Conservation (phyloP, 2,888 invertebrate genomes). For the Ectemnius cavifrons region DNA sequence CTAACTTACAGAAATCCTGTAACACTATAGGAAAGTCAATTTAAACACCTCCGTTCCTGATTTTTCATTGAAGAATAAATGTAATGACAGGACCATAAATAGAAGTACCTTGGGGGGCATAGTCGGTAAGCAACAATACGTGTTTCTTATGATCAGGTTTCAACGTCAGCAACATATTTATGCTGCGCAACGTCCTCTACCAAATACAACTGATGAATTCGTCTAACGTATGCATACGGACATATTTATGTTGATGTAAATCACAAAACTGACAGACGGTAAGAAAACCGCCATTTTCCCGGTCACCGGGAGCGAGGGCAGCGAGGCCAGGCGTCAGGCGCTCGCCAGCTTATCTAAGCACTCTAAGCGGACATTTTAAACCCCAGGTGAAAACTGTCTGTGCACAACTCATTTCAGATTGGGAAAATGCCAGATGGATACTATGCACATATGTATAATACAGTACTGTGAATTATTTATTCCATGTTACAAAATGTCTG, state of each 20-base stretch:
- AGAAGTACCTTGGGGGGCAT: constrained; percentile 79
- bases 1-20: constrained; percentile 85
- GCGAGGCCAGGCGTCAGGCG: no score
- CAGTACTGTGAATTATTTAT: no score
- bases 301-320: not conserved
- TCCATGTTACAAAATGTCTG: no score
- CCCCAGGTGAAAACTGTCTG: no score
- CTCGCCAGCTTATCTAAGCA: not conserved
- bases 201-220: not conserved
- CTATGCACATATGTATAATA: no score
- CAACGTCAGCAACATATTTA: constrained; percentile 68
- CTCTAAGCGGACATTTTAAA: not conserved
- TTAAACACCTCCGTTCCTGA: no score
- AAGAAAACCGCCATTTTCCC: constrained; percentile 25
- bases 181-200: not conserved
- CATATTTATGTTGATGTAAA: no score
- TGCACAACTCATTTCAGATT: no score
- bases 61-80: constrained; percentile 61
- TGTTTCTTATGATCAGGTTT: constrained; percentile 81
- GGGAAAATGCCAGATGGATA: no score
- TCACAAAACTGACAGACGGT: not conserved
- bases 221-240: not conserved
- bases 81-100: constrained; percentile 70
- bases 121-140: constrained; percentile 79
- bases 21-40: constrained; percentile 79